Percentiles rank a stretch among this genome's conserved stretches.
Evolutionary conservation across 2,888 invertebrate species (phyloP).

Genomic region (Arctia plantaginis): DNA sequence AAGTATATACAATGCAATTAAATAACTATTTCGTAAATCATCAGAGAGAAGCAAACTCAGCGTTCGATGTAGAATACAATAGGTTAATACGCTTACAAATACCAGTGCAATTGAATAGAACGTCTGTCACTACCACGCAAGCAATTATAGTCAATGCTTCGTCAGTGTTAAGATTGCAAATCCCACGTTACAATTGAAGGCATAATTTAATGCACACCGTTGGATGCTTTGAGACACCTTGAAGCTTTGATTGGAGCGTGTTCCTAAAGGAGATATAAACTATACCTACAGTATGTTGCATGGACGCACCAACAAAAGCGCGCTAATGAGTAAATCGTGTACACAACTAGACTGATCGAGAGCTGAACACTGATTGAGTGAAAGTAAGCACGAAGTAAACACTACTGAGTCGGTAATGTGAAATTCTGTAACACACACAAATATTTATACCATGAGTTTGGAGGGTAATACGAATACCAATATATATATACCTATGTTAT

Average conservation of each 20-base stretch:
- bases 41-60: conserved; percentile 42
- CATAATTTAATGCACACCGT: conserved; percentile 46
- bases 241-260: conserved; percentile 72
- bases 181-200: conserved; percentile 25
- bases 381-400: conserved; percentile 69
- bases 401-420: conserved; percentile 48
- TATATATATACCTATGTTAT: conserved; percentile 23
- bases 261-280: conserved; percentile 54
- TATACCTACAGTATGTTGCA: conserved; percentile 49
- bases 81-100: conserved; percentile 56
- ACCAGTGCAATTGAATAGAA: conserved; percentile 49
- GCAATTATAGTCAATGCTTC: conserved; percentile 30
- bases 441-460: conserved; percentile 57
- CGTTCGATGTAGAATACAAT: conserved; percentile 52
- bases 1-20: too few relatives aligned
- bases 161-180: conserved; percentile 38
- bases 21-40: conserved; percentile 50
- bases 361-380: conserved; percentile 73
- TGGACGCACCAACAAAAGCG: conserved; percentile 74
- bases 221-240: conserved; percentile 59
- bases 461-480: conserved; percentile 56
- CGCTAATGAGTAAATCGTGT: conserved; percentile 83
- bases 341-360: conserved; percentile 62
- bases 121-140: conserved; percentile 35
- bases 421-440: conserved; percentile 44